Percentiles rank a stretch among this genome's conserved stretches.
These are phyloP conservation scores for Chaetorhynchus papuensis DNA, from an alignment of 2,113 vertebrate genomes.

Conservation along the genomic window DNA sequence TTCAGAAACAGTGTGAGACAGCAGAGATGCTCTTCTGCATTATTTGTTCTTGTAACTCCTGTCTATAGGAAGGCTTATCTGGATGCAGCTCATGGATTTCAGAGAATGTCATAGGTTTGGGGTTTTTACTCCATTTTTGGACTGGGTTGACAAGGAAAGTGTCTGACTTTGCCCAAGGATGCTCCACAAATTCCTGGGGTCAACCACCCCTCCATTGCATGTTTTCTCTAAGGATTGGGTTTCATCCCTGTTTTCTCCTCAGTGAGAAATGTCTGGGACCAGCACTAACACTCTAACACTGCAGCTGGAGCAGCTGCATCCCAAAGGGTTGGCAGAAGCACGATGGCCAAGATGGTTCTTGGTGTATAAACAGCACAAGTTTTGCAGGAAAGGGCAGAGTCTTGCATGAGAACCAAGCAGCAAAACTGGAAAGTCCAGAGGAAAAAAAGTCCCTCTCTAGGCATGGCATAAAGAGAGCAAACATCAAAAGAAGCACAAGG, in stretches of 20 bases:
- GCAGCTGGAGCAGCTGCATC: background rate
- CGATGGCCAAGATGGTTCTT: fast-evolving
- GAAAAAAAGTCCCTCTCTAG: background rate
- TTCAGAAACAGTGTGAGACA: background rate
- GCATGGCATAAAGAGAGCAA: background rate
- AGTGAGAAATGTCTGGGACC: background rate
- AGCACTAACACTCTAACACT: background rate
- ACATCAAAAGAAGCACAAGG: background rate
- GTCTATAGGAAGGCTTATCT: background rate
- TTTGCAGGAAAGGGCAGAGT: background rate
- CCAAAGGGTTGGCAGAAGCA: background rate
- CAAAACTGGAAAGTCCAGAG: background rate
- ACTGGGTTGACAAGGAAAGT: background rate
- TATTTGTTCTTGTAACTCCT: background rate
- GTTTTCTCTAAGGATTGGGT: background rate
- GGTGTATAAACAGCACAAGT: background rate
- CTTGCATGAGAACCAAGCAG: background rate
- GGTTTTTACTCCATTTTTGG: background rate
- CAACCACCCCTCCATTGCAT: background rate
- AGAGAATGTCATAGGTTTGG: background rate
- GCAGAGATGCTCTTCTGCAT: background rate
- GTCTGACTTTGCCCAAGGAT: background rate
- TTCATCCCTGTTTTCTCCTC: background rate
- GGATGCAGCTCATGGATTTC: background rate
- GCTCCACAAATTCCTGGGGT: background rate